Evolutionary conservation across 1,140 invertebrate genomes (phyloP), one percentile per base, ranked within the genome.

Genomic region (Ceratina japonica): DNA sequence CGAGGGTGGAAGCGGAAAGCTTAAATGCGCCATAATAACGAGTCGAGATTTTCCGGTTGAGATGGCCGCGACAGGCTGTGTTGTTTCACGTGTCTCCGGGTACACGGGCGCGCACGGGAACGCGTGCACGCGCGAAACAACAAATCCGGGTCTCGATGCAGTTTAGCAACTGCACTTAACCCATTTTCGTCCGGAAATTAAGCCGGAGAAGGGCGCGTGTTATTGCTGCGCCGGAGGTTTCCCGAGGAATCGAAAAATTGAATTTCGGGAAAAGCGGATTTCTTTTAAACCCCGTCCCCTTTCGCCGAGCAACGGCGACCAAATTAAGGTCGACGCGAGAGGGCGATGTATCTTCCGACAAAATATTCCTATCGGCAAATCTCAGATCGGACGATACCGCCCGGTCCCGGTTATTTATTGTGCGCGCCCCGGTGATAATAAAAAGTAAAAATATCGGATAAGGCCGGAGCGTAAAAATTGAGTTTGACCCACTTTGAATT

Each of bases 151-250:
- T 7, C 52, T 58, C 73, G 63, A 68, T 68, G 13, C 64, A 27
- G 64, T 75, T 75, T 65, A 58, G 12, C 54, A 49, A 27, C n/a
- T 59, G 31, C 64, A 68, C 64, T 75, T 59, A 58, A 51, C 74
- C 63, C n/a, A 16, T 75, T 75, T 59, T 49, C 54, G 4, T 12
- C 20, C 51, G 64, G 63, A 68, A 75, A 75, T 68, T 75, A 31
- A 51, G 20, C 56, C 27, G 56, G 4, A 22, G 37, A 44, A 44
- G 27, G 37, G 37, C 27, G 49, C 49, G 51, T 56, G 63, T 75
- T 75, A 68, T 66, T 75, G 52, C 61, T 7, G 37, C 37, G 37
- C n/a, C 37, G n/a, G 10, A 31, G 10, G 49, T 69, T 76, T 68
- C 7, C 7, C 44, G 24, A 58, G 37, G 37, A 75, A 65, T 68